Base-by-base conservation (phyloP, 30 jellyfish, hydroid and myxozoan genomes). In the Turritopsis rubra region DNA sequence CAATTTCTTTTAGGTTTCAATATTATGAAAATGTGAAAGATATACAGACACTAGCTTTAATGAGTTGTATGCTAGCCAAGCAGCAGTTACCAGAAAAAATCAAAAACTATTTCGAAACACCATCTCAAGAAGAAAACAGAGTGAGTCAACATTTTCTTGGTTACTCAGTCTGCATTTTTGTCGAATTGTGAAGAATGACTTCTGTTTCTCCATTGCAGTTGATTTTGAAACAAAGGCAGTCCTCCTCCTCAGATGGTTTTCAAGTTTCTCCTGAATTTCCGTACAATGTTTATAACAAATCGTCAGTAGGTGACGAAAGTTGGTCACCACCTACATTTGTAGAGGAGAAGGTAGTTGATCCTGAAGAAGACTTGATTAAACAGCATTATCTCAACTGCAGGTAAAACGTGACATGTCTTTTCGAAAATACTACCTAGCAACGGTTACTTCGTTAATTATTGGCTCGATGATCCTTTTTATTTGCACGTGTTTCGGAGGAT, bases 261-360 rank as follows among this genome's bases (percentile, higher is more conserved):
- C 96, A 89, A 79, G 89, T 85, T 20, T 85, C 96, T 21, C 96
- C 96, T 16, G 97, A 90, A 26, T 86, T 86, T 53, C 97, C 93
- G 0, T 86, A 82, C 79, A 89, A 90, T 26, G 91, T 90, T 20
- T 85, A 80, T 65, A 89, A 91, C 28, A 85, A 82, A 52, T 84
- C 90, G 7, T 78, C 93, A 1, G 71, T 85, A 25, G 95, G 85
- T 7, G 72, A 88, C 52, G 97, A 93, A 20, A 86, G 96, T 54
- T 85, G 93, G 97, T 90, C 97, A 23, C 97, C 97, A 5, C 97
- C 96, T 7, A 83, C 95, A 5, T 78, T 90, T 72, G 94, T 86
- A 8, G 83, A 85, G 30, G 96, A 85, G 79, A 80, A 80, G 68
- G 18, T 88, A 21, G 70, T 73, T 8, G 97, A 90, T 68, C 80